Evolutionary conservation across 2,113 vertebrate genomes (phyloP).

Genomic region (Epinephelus moara): DNA sequence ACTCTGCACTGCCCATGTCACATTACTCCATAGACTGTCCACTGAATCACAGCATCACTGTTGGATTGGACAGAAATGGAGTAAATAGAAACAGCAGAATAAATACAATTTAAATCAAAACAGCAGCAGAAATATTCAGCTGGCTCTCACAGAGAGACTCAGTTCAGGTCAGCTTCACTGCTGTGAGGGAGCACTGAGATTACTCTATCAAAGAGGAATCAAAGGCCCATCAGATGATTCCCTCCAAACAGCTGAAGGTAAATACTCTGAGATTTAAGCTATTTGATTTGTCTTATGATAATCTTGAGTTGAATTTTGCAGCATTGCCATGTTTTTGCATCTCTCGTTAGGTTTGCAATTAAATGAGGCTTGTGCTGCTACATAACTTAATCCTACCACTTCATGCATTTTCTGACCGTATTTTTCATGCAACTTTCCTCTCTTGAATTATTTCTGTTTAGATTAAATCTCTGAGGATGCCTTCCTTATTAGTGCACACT

Average conservation of each 20-base stretch:
- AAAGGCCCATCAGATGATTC: conserved; percentile 17
- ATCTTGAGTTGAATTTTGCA: neutral
- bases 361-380: no score
- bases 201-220: neutral
- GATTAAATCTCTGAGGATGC: no score
- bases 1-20: neutral
- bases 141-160: neutral
- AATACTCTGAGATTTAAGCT: neutral
- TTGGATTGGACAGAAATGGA: no score
- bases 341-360: neutral
- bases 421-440: neutral
- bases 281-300: neutral
- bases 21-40: neutral
- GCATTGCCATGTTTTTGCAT: no score
- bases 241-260: conserved; percentile 18
- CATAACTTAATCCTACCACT: neutral
- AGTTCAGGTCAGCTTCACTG: neutral
- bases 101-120: conserved; percentile 25
- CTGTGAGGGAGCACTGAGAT: neutral
- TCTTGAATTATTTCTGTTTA: neutral
- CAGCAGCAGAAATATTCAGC: conserved; percentile 16
- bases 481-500: no score
- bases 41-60: neutral
- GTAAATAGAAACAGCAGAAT: neutral
- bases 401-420: neutral